Evolutionary conservation across 2,113 vertebrate genomes (phyloP), one percentile per base, ranked within the genome.

Genomic region (Chitala chitala): DNA sequence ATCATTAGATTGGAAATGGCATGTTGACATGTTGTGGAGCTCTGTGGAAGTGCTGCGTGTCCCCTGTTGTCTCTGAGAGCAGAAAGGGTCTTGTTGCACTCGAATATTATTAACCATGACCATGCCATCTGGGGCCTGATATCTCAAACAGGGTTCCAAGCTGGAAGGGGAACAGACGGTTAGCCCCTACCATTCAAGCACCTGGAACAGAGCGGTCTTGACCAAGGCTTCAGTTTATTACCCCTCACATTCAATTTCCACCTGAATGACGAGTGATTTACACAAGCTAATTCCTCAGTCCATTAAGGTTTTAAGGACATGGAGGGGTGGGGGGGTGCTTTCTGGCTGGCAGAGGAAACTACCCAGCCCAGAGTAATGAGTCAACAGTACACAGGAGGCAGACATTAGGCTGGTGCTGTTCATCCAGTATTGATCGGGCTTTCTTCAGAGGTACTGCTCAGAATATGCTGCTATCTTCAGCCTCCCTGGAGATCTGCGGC

Each of bases 381-480:
- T 55, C 64, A 33, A 44, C 77, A 63, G 72, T 46, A 74, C 8
- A 59, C 40, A 63, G 24, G 69, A 70, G 77, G 64, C 48, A 71
- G 48, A 59, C 81, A 81, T 78, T 56, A 69, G 42, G 68, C 74
- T 61, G 51, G 75, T 69, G 42, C 74, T 26, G 77, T 80, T 86
- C 79, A 85, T 83, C 80, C 65, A 79, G 38, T 85, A 85, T 86
- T 82, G 82, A 89, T 87, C 78, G 54, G 56, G 40, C 76, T 36
- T 75, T 69, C 72, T 82, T 86, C 72, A 77, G 69, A 76, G 77
- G 73, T 71, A 69, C 66, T 75, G 71, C 76, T 77, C 15, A 63
- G 63, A 81, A 29, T 1, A 20, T 7, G 44, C 55, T 17, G 24
- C 51, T 51, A 31, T 48, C 29, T 17, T 17, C 26, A 13, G 31